Conservation (phyloP, 2,888 invertebrate genomes). For the Endotricha flammealis region DNA sequence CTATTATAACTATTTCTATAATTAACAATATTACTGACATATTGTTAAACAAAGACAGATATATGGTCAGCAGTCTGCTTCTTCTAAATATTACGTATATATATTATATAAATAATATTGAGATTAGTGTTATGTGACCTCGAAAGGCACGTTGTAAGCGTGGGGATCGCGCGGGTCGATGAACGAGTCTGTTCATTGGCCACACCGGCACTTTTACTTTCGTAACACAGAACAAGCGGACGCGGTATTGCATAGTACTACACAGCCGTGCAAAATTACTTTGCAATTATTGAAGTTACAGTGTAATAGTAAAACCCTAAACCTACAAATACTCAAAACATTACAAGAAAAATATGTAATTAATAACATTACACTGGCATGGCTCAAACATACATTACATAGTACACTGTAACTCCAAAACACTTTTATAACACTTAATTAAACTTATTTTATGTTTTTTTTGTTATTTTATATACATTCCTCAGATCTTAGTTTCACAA, state of each 20-base stretch:
- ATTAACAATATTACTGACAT: conserved; percentile 37
- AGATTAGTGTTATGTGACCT: not conserved
- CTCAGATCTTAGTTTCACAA: not conserved
- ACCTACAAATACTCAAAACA: too few relatives aligned
- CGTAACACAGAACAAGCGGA: not conserved
- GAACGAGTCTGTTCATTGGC: conserved; percentile 13
- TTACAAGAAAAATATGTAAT: too few relatives aligned
- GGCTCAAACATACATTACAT: too few relatives aligned
- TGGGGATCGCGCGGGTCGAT: conserved; percentile 2
- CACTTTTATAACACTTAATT: not conserved
- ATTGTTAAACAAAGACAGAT: too few relatives aligned
- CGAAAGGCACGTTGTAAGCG: not conserved
- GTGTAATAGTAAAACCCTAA: too few relatives aligned
- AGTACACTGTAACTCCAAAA: too few relatives aligned
- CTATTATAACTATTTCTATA: conserved; percentile 36
- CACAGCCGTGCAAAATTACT: not conserved
- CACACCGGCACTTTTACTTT: conserved; percentile 20
- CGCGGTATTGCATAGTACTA: conserved; percentile 1
- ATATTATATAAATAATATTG: not conserved
- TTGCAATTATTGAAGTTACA: too few relatives aligned
- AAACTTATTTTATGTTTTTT: not conserved
- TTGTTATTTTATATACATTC: not conserved
- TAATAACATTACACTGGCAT: too few relatives aligned
- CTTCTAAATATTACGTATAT: not conserved
- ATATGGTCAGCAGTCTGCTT: too few relatives aligned